These are phyloP conservation scores for Zhuqinia jingwanae DNA, from an alignment of 2,888 invertebrate species.

Conservation along the genomic window DNA sequence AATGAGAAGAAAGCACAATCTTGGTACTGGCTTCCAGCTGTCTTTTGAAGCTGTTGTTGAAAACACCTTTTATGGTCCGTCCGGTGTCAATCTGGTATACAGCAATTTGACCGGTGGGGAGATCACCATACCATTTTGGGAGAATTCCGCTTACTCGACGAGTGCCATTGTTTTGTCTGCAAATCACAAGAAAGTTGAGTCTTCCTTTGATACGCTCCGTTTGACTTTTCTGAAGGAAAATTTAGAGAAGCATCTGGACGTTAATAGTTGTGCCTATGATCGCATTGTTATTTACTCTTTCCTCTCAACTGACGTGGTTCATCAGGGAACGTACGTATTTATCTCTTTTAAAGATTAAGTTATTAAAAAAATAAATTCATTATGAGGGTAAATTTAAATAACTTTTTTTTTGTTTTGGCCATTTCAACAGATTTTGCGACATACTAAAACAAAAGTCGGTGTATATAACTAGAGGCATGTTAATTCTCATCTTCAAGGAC, in stretches of 20 bases:
- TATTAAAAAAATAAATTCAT: too few relatives aligned
- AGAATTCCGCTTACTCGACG: not conserved
- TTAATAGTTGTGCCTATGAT: slow-evolving; percentile 12
- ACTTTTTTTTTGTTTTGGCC: not conserved
- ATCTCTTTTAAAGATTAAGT: too few relatives aligned
- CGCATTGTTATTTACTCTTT: slow-evolving; percentile 12
- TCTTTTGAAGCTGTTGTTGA: not conserved
- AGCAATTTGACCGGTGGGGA: slow-evolving; percentile 9
- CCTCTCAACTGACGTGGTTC: not conserved
- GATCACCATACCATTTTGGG: slow-evolving; percentile 3
- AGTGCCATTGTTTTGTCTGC: slow-evolving; percentile 20
- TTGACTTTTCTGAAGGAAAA: slow-evolving; percentile 12
- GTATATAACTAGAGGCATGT: not conserved
- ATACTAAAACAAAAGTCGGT: not conserved
- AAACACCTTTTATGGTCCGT: not conserved
- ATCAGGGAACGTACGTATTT: slow-evolving; percentile 19
- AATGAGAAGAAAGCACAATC: not conserved
- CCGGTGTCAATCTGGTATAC: slow-evolving; percentile 19
- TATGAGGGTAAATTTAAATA: not conserved
- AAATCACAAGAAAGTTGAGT: not conserved
- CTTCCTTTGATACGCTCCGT: not conserved
- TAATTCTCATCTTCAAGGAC: slow-evolving; percentile 22
- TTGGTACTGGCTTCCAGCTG: not conserved
- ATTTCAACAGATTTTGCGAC: slow-evolving; percentile 27
- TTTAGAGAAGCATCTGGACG: not conserved